Conservation (phyloP, 2,113 vertebrate species). For the Rhombomys opimus region DNA sequence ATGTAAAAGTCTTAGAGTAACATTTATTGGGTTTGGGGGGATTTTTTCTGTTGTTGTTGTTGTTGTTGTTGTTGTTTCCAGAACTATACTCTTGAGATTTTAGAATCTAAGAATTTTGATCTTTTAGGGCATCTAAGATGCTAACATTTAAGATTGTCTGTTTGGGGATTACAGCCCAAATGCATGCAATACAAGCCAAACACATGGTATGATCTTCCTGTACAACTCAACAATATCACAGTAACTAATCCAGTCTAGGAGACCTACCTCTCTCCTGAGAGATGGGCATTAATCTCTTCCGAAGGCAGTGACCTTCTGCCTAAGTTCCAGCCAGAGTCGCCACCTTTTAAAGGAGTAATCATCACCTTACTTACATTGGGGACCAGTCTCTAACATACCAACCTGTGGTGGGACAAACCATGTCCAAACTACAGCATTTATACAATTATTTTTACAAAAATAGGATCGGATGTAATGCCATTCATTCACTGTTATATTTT, state of each 20-base stretch:
- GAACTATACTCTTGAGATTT: not conserved
- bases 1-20: not conserved
- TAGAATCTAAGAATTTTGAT: not conserved
- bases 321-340: not conserved
- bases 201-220: not conserved
- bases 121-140: not conserved
- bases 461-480: not conserved
- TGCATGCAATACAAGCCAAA: not conserved
- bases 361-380: not conserved
- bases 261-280: not conserved
- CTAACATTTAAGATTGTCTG: not conserved
- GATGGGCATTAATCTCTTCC: not conserved
- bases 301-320: too few relatives aligned
- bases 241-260: not conserved
- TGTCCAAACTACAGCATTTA: not conserved
- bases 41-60: too few relatives aligned
- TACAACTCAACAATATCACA: not conserved
- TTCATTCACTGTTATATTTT: not conserved
- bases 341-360: not conserved
- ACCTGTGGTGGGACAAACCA: not conserved
- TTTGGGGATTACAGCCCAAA: not conserved
- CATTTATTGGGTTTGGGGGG: not conserved
- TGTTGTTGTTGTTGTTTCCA: not conserved
- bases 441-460: not conserved
- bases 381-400: not conserved